Evolutionary conservation across 1,140 invertebrate species (phyloP), one percentile per base, ranked within the genome.

Genomic region (Ganaspis sp.): DNA sequence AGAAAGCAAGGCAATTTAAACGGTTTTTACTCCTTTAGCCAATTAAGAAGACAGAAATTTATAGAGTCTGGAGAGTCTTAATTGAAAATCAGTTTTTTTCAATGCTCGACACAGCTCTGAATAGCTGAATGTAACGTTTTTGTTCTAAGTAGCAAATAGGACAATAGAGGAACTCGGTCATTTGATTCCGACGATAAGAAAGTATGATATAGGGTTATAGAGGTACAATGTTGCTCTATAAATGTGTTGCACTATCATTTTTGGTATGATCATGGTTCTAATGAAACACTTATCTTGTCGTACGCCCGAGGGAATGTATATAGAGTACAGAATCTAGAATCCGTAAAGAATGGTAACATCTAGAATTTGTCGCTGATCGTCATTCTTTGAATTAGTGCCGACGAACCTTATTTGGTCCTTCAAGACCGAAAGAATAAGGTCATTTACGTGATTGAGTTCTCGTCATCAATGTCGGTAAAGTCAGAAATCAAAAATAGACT

Each of bases 1-100:
- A 34, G 29, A 34, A 34, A 34, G 29, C 29, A 34, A 34, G 15
- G 17, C 17, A 49, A 49, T 49, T 49, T 17, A 17, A 49, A 49
- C n/a, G 5, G 3, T 49, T 49, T 17, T 49, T 49, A 34, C 45
- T 17, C n/a, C 17, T 49, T 6, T 6, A 49, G 45, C 45, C 45
- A 49, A 49, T 49, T 49, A 49, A 49, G 45, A 49, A 49, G 45
- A 49, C 45, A 49, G 45, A 49, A n/a, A 49, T 49, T 49, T 49
- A 49, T 49, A 17, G 45, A 17, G n/a, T 49, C 45, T 49, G 45
- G 45, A 49, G 45, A 6, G 45, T n/a, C 45, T 49, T 49, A 49
- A 49, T 49, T 49, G 45, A 49, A 49, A 49, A 49, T 49, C n/a
- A 49, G 45, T 17, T 49, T 49, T 49, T 49, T 49, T 49, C 11